phyloP scores from a whole-genome alignment of 2,113 vertebrate genomes.

The Craseonycteris thonglongyai region DNA sequence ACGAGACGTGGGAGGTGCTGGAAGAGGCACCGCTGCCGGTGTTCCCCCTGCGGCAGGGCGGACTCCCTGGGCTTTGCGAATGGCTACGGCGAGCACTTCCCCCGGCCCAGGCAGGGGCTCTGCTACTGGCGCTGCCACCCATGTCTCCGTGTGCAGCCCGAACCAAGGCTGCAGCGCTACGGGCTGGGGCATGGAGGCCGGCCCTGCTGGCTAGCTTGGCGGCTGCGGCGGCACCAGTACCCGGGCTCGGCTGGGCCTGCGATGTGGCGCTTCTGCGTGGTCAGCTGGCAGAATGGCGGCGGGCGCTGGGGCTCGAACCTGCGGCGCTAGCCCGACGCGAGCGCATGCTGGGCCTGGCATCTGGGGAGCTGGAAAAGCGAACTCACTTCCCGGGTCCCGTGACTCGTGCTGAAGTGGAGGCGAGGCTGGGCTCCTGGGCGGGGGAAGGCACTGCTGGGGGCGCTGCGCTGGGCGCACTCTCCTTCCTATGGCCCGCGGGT shows the following conservation, averaged over 20 bases:
- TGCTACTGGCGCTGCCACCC: conserved; percentile 73
- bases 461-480: conserved; percentile 62
- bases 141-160: conserved; percentile 37
- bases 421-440: conserved; percentile 58
- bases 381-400: conserved; percentile 61
- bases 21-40: conserved; percentile 18
- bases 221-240: conserved; percentile 61
- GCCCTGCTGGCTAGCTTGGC: conserved; percentile 74
- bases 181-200: conserved; percentile 73
- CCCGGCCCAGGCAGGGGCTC: conserved; percentile 55
- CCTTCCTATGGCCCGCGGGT: conserved; percentile 69
- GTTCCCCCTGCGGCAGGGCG: conserved; percentile 59
- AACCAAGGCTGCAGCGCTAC: conserved; percentile 69
- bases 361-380: conserved; percentile 46
- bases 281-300: conserved; percentile 72
- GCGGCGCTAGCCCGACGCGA: conserved; percentile 61
- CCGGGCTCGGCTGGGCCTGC: conserved; percentile 70
- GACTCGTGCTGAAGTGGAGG: conserved; percentile 61
- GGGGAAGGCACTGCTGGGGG: conserved; percentile 69
- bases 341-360: conserved; percentile 56
- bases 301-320: conserved; percentile 71
- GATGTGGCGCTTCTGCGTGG: conserved; percentile 73
- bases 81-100: conserved; percentile 57
- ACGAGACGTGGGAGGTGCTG: conserved; percentile 66
- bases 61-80: conserved; percentile 57